A percentile compares a stretch with the other conserved stretches of the same genome.
Conservation (phyloP, 2,888 invertebrate genomes). For the Caenorhabditis imperialis region DNA sequence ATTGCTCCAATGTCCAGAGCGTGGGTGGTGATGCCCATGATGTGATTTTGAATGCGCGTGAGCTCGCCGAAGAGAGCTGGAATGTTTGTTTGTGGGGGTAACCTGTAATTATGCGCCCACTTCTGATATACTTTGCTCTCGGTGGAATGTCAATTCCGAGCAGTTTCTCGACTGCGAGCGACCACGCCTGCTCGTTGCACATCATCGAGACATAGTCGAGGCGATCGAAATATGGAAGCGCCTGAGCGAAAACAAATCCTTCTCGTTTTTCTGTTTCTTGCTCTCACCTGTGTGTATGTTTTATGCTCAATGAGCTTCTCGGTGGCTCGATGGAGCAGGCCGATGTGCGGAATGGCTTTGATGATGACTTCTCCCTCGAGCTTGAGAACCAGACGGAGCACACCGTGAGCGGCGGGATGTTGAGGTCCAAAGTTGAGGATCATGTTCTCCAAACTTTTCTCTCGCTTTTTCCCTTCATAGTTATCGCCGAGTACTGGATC, state of each 20-base stretch:
- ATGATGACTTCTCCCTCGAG: conserved; percentile 90
- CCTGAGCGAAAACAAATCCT: conserved; percentile 79
- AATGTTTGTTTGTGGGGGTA: neutral
- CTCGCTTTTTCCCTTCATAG: conserved; percentile 79
- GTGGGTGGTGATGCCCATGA: conserved; percentile 96
- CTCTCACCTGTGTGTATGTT: conserved; percentile 87
- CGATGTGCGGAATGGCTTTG: conserved; percentile 95
- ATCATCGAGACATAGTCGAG: conserved; percentile 98
- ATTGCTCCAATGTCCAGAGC: conserved; percentile 96
- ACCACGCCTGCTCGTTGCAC: conserved; percentile 98
- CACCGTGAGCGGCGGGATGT: conserved; percentile 95
- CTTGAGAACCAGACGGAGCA: conserved; percentile 88
- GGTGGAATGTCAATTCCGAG: conserved; percentile 83
- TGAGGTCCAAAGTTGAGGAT: conserved; percentile 92
- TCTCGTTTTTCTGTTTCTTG: neutral
- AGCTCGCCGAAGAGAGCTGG: conserved; percentile 93
- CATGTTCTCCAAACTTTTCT: conserved; percentile 89
- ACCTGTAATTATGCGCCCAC: conserved; percentile 80
- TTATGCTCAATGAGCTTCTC: conserved; percentile 99
- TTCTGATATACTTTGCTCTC: conserved; percentile 94
- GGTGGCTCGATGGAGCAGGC: conserved; percentile 94
- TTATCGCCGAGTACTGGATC: conserved; percentile 67
- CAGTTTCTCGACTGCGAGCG: conserved; percentile 94
- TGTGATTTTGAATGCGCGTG: conserved; percentile 95
- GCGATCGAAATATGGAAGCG: conserved; percentile 94